phyloP scores from a whole-genome alignment of 2,113 vertebrate genomes.

The Mohoua ochrocephala region DNA sequence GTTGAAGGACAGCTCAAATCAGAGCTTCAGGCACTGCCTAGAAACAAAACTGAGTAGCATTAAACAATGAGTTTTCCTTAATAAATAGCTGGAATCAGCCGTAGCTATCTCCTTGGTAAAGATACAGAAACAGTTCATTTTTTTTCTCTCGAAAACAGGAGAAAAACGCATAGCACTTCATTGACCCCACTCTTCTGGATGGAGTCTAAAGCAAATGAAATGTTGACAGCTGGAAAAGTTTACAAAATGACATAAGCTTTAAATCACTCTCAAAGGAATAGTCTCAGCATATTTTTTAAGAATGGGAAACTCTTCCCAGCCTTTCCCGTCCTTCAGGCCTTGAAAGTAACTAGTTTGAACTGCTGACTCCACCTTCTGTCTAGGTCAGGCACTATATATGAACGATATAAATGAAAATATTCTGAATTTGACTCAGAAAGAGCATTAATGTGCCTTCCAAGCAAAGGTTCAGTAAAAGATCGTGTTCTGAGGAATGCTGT shows the following conservation, averaged over 20 bases:
- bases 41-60: neutral
- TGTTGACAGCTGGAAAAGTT: slow-evolving; percentile 43
- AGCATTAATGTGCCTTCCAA: neutral
- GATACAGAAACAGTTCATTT: neutral
- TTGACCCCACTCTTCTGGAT: slow-evolving; percentile 21
- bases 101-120: slow-evolving; percentile 20
- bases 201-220: slow-evolving; percentile 34
- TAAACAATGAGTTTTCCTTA: neutral
- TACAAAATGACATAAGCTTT: slow-evolving; percentile 44
- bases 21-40: neutral
- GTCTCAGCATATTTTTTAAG: slow-evolving; percentile 55
- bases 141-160: neutral
- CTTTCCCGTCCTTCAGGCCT: neutral
- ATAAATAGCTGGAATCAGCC: neutral
- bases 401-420: neutral
- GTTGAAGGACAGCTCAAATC: neutral
- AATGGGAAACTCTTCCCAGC: slow-evolving; percentile 51
- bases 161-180: neutral
- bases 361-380: slow-evolving; percentile 13
- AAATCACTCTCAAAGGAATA: slow-evolving; percentile 37
- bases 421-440: neutral
- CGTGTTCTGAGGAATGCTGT: neutral
- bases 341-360: neutral
- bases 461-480: neutral
- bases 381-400: neutral